Conservation (phyloP, 2,888 invertebrate species). For the Drosophila ustulata region DNA sequence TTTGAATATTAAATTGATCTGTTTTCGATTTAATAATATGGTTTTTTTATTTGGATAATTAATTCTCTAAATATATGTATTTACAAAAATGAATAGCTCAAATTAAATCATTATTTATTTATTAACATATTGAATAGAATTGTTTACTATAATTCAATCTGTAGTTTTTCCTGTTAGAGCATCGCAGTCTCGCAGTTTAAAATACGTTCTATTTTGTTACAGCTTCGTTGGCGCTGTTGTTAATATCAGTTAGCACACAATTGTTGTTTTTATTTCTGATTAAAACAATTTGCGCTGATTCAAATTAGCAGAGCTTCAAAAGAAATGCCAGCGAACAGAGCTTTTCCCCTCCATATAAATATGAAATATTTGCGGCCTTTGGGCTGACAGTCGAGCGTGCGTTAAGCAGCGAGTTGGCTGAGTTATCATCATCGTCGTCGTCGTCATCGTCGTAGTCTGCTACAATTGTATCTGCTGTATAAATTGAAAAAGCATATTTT, state of each 20-base stretch:
- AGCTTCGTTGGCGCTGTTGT: slow-evolving; percentile 18
- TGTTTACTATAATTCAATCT: not conserved
- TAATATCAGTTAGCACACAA: not conserved
- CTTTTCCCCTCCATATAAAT: slow-evolving; percentile 52
- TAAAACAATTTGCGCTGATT: slow-evolving; percentile 51
- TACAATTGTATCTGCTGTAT: slow-evolving; percentile 43
- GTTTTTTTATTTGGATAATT: too few species aligned
- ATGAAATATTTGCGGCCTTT: slow-evolving; percentile 41
- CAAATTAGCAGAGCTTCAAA: slow-evolving; percentile 58
- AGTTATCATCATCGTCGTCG: slow-evolving; percentile 20
- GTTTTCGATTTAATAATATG: too few species aligned
- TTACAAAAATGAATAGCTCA: too few species aligned
- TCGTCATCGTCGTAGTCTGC: not conserved
- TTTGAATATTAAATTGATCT: too few species aligned
- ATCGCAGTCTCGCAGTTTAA: slow-evolving; percentile 14
- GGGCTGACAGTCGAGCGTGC: slow-evolving; percentile 51
- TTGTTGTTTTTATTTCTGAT: slow-evolving; percentile 24
- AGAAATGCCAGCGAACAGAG: not conserved
- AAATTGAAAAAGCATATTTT: slow-evolving; percentile 60
- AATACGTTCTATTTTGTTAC: not conserved
- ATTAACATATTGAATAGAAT: too few species aligned
- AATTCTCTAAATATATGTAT: too few species aligned
- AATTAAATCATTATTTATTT: too few species aligned
- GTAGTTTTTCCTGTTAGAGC: slow-evolving; percentile 16
- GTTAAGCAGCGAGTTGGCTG: slow-evolving; percentile 35